phyloP scores from a whole-genome alignment of 2,797 vertebrate genomes.

The Enteromius paludinosus region DNA sequence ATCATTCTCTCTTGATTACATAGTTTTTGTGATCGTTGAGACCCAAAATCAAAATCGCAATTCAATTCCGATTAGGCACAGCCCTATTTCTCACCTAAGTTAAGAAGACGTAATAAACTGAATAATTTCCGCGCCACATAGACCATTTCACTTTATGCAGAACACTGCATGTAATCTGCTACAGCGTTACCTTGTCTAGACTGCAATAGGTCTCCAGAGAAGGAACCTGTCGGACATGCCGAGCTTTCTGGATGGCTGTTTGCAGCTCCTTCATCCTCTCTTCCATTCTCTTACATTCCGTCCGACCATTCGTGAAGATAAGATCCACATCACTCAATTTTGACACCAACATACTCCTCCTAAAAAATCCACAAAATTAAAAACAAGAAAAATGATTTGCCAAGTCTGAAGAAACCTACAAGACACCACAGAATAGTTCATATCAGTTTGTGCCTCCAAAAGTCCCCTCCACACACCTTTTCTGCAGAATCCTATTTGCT shows the following conservation, averaged over 20 bases:
- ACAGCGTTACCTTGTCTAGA: slow-evolving; percentile 65
- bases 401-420: not conserved
- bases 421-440: not conserved
- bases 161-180: not conserved
- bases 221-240: slow-evolving; percentile 67
- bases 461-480: slow-evolving; percentile 65
- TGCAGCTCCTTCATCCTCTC: slow-evolving; percentile 62
- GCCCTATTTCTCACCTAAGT: no score
- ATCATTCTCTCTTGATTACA: no score
- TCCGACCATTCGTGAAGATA: slow-evolving; percentile 54
- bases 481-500: slow-evolving; percentile 60
- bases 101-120: not conserved
- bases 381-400: not conserved
- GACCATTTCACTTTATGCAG: not conserved
- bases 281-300: slow-evolving; percentile 60
- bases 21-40: not conserved
- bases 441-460: not conserved
- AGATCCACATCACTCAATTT: slow-evolving; percentile 63
- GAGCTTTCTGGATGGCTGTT: slow-evolving; percentile 73
- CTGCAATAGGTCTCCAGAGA: slow-evolving; percentile 70
- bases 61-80: not conserved
- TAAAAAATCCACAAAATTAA: slow-evolving; percentile 37
- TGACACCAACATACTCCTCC: slow-evolving; percentile 65
- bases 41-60: not conserved
- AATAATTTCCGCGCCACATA: not conserved